Percentiles rank a stretch among this genome's conserved stretches.
Evolutionary conservation across 2,797 vertebrate genomes (phyloP).

Genomic region (Trichosurus vulpecula): DNA sequence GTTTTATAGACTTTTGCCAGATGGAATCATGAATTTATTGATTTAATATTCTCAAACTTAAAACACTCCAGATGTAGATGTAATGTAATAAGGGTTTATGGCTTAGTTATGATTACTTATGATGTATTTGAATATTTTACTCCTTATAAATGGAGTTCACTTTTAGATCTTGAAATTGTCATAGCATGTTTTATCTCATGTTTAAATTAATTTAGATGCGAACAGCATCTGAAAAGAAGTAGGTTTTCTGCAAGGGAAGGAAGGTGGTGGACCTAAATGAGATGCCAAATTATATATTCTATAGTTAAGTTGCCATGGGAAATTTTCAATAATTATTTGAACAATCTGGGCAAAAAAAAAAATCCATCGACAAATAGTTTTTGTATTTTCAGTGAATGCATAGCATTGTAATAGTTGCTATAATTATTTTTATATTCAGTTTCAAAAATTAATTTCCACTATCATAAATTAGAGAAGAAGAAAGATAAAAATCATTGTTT

Average conservation of each 20-base stretch:
- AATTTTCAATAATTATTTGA: constrained; percentile 61
- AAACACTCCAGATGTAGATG: constrained; percentile 39
- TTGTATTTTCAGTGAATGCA: constrained; percentile 10
- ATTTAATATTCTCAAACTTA: constrained; percentile 41
- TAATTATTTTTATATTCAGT: background rate
- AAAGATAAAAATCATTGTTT: background rate
- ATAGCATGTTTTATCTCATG: constrained; percentile 27
- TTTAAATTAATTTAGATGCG: constrained; percentile 59
- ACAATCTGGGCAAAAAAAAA: constrained; percentile 55
- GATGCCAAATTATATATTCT: constrained; percentile 27
- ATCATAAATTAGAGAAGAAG: background rate
- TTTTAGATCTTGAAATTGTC: constrained; percentile 48
- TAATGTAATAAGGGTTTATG: constrained; percentile 27
- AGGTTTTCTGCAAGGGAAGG: background rate
- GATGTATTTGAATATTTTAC: constrained; percentile 35
- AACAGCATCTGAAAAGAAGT: constrained; percentile 40
- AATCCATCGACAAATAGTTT: constrained; percentile 56
- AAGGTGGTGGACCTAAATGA: constrained; percentile 38
- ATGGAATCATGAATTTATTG: constrained; percentile 48
- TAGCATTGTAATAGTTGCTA: constrained; percentile 22
- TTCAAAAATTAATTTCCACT: background rate
- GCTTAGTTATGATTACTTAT: constrained; percentile 31
- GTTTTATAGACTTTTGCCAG: constrained; percentile 36
- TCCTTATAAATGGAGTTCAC: background rate
- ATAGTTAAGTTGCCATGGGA: constrained; percentile 56